These are phyloP conservation scores for Xerus inauris DNA, from an alignment of 2,113 vertebrate genomes.

Conservation along the genomic window DNA sequence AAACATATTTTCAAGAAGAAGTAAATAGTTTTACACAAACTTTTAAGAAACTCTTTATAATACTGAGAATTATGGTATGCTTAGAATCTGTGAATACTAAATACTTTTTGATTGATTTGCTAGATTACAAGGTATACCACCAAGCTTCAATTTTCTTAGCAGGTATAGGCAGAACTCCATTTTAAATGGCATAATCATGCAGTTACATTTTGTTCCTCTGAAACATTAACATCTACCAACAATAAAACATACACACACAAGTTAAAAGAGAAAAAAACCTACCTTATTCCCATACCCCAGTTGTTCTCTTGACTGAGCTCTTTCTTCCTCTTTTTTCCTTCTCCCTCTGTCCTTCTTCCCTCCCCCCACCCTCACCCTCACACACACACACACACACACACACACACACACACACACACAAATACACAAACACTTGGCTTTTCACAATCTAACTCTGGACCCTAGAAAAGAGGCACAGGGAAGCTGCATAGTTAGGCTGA, in stretches of 20 bases:
- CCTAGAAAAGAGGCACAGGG: no score
- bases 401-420: background rate
- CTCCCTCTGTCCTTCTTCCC: fast-evolving
- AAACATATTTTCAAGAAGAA: constrained; percentile 46
- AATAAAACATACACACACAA: background rate
- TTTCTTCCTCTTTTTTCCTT: fast-evolving
- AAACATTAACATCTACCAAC: constrained; percentile 40
- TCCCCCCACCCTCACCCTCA: no score
- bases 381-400: no score
- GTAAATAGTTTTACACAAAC: constrained; percentile 40
- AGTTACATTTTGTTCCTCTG: constrained; percentile 64
- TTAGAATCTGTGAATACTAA: constrained; percentile 42
- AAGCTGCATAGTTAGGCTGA: no score
- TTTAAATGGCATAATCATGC: constrained; percentile 56
- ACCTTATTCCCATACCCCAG: background rate
- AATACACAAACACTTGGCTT: background rate
- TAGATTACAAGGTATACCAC: constrained; percentile 60
- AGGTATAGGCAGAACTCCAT: constrained; percentile 53
- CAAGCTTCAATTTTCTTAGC: constrained; percentile 67
- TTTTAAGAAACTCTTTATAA: constrained; percentile 40
- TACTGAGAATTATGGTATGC: constrained; percentile 14
- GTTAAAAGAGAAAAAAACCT: background rate
- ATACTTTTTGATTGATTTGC: constrained; percentile 71
- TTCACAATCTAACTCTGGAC: background rate
- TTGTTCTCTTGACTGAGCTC: background rate